A percentile compares a stretch with the other conserved stretches of the same genome.
Conservation (phyloP, 2,113 vertebrate genomes). For the Zosterops borbonicus region DNA sequence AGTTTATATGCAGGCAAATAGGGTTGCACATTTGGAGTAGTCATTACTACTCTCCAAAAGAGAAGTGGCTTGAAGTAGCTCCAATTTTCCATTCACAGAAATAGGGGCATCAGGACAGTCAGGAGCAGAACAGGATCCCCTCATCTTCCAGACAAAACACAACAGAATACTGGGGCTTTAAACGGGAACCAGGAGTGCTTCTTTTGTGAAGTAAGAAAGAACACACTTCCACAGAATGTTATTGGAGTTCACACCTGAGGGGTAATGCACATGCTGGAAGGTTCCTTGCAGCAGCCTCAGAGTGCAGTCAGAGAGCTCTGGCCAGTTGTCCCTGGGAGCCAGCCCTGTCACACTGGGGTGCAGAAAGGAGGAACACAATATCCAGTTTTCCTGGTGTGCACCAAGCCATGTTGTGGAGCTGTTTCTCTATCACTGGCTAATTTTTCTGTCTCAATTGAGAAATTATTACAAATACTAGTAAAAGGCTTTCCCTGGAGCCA, state of each 20-base stretch:
- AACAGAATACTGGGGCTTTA: not conserved
- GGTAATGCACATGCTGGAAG: fast-evolving
- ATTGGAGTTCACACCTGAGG: not conserved
- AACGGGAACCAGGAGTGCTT: not conserved
- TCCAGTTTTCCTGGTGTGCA: not conserved
- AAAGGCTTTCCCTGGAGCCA: not conserved
- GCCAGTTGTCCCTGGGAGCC: not conserved
- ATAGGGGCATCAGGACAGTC: not conserved
- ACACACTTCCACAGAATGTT: fast-evolving
- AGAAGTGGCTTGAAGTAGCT: conserved; percentile 9
- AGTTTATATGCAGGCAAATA: conserved; percentile 64
- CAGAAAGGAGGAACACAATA: not conserved
- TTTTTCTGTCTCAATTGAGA: not conserved
- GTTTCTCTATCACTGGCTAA: not conserved
- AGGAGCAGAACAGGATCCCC: not conserved
- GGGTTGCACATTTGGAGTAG: conserved; percentile 32
- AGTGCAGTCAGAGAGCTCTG: not conserved
- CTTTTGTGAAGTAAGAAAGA: not conserved
- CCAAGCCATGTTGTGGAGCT: not conserved
- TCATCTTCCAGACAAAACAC: not conserved
- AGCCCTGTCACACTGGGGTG: not conserved
- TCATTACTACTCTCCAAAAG: conserved; percentile 29
- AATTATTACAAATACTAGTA: not conserved
- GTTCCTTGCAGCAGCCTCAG: not conserved
- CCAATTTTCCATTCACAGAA: conserved; percentile 11